Evolutionary conservation across 2,113 vertebrate genomes (phyloP), one percentile per base, ranked within the genome.

Genomic region (Dascyllus trimaculatus): DNA sequence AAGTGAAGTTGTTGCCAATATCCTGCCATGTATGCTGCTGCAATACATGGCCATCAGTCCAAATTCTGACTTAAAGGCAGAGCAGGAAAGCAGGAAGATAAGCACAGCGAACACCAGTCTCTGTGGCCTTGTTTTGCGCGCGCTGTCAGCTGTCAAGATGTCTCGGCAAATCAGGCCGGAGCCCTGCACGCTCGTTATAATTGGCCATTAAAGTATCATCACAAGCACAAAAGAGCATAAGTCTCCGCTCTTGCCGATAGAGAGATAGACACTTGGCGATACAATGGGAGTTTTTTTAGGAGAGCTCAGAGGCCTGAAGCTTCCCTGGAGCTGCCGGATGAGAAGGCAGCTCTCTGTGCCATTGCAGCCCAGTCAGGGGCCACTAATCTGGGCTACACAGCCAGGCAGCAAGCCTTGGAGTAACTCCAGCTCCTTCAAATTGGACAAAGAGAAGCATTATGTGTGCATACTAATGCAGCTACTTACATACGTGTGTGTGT

Each of bases 131-230:
- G 24, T 73, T 75, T 51, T 54, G 49, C 26, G 69, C 58, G 61
- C 61, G 35, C 22, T 46, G 56, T 64, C 69, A 79, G 59, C 66
- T 82, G 59, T 81, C 67, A 76, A 46, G 54, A 78, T 21, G 46
- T 81, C 75, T 48, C 54, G 4, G 51, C 49, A 45, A 67, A 84
- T 61, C 77, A 62, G 43, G 48, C 43, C 53, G 56, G 56, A 75
- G 58, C 83, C 68, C 74, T n/a, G 62, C 19, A 51, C 80, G 22
- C 38, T 59, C 71, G 21, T 61, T 67, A 71, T 86, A 71, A 83
- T 76, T 88, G 84, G 69, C 78, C 73, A 78, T 84, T 85, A 86
- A 82, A 80, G 72, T 66, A 66, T 85, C 69, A 78, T 85, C 75
- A 66, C 72, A 72, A 64, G 70, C 80, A 76, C 63, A 67, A 59